Base-by-base conservation (phyloP, 2,113 vertebrate genomes). In the Neogobius melanostomus region DNA sequence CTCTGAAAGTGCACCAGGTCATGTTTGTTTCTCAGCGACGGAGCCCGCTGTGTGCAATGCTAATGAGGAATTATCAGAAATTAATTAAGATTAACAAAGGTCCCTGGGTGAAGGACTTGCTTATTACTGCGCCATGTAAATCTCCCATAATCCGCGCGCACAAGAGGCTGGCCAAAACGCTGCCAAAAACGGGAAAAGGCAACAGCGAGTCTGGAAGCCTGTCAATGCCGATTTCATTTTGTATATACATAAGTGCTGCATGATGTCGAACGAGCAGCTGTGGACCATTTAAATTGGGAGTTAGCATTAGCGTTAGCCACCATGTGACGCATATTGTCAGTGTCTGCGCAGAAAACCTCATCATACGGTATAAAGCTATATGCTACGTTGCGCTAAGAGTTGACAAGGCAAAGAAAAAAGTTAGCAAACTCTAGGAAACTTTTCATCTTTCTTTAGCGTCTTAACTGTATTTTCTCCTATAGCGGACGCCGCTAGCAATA, bases 41-140 rank as follows among this genome's bases (percentile, higher is more conserved):
- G 53, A 82, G 75, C 76, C 73, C 75, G 57, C 72, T 79, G 70
- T 82, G 74, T 67, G 66, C 64, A 64, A 82, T 82, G 83, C 84
- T 89, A 90, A 90, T 89, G 76, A 90, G 88, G 86, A 89, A 89
- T 88, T 84, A 90, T 90, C 81, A 75, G 77, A 90, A 91, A 92
- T 90, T 86, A 91, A 91, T 92, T 90, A 86, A 81, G 82, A 88
- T 89, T 88, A 86, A 83, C 87, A 84, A 85, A 82, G 76, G 82
- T 90, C 89, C 90, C 89, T 77, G 76, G 86, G 87, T 88, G 84
- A 88, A 84, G 78, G 74, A 84, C 84, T 90, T 86, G 83, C 70
- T 87, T 88, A 88, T 83, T 89, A 75, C 77, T 84, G 80, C 60
- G 77, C 69, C 72, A 71, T 91, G 87, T 92, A 91, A 93, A 91